Conservation (phyloP, 2,888 invertebrate species). For the Crepidodera aurea region DNA sequence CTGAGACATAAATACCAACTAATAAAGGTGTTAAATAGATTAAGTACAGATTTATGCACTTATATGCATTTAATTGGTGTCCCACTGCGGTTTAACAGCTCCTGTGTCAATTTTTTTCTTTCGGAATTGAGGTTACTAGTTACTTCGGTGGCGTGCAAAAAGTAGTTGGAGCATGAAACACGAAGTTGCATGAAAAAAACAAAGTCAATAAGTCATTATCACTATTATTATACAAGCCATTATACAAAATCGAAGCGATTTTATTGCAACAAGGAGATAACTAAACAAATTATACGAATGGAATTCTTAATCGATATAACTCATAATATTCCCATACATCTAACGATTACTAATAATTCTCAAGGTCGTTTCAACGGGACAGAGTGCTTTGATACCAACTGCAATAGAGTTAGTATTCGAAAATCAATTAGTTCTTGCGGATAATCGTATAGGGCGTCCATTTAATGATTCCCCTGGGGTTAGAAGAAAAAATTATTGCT, state of each 20-base stretch:
- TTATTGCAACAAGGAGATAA: not conserved
- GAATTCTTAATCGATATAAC: constrained; percentile 4
- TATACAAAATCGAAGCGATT: constrained; percentile 1
- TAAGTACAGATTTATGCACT: constrained; percentile 2
- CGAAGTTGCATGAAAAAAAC: not conserved
- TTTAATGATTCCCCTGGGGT: constrained; percentile 3
- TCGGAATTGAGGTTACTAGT: not conserved
- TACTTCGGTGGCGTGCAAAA: not conserved
- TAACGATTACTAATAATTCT: not conserved
- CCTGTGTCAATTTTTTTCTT: not conserved
- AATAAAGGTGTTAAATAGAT: constrained; percentile 13
- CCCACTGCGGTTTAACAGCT: constrained; percentile 4
- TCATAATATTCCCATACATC: constrained; percentile 2
- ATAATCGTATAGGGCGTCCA: not conserved
- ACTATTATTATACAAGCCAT: constrained; percentile 1
- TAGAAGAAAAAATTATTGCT: not conserved
- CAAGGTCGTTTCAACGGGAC: constrained; percentile 4
- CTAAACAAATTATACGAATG: not conserved
- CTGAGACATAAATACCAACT: not conserved
- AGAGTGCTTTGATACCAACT: not conserved
- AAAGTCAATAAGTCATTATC: not conserved
- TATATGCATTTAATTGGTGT: constrained; percentile 14
- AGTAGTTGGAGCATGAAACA: constrained; percentile 1
- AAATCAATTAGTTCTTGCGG: not conserved
- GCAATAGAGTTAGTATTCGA: not conserved